Conservation (phyloP, 2,888 invertebrate genomes). For the Dryomyza anilis region DNA sequence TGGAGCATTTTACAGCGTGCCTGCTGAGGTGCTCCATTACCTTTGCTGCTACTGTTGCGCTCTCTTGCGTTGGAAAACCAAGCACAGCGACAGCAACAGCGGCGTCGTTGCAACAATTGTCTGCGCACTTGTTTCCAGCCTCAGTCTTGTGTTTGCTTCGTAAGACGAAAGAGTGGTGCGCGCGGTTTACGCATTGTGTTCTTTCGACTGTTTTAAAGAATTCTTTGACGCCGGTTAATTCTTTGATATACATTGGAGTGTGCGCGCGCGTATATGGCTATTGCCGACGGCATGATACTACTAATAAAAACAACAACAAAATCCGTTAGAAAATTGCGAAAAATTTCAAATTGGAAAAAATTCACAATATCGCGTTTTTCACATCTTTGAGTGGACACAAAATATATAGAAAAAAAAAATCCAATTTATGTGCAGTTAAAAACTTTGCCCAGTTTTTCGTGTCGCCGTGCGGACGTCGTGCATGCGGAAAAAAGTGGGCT, state of each 20-base stretch:
- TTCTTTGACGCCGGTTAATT: too few relatives aligned
- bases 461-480: too few relatives aligned
- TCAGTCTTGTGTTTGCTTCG: slow-evolving; percentile 20
- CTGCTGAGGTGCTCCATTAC: too few relatives aligned
- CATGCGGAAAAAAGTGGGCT: not conserved
- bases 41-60: too few relatives aligned
- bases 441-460: not conserved
- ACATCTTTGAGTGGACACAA: too few relatives aligned
- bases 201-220: too few relatives aligned
- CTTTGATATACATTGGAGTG: too few relatives aligned
- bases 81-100: slow-evolving; percentile 5
- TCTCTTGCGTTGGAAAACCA: too few relatives aligned
- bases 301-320: not conserved
- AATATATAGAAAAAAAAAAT: not conserved
- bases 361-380: too few relatives aligned
- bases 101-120: not conserved
- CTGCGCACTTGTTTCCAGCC: slow-evolving; percentile 5
- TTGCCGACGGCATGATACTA: not conserved
- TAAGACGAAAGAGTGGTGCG: not conserved
- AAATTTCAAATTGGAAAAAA: not conserved
- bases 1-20: too few relatives aligned
- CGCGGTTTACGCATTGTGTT: too few relatives aligned
- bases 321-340: not conserved
- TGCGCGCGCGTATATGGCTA: too few relatives aligned
- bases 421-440: not conserved